These are phyloP conservation scores for Zaprionus obscuricornis DNA, from an alignment of 2,888 invertebrate species.

Conservation along the genomic window DNA sequence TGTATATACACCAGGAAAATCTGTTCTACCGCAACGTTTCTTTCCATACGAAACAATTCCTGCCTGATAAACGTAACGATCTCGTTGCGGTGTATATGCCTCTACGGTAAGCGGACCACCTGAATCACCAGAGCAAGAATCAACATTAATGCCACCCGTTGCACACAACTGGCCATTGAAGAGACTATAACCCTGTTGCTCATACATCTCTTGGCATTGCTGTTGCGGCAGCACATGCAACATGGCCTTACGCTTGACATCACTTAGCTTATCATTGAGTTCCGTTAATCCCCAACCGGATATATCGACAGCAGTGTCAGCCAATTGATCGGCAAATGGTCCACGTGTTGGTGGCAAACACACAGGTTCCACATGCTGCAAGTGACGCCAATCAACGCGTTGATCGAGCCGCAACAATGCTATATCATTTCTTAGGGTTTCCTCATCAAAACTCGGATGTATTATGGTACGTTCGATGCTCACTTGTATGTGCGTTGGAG, in stretches of 20 bases:
- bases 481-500: conserved; percentile 85
- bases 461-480: conserved; percentile 86
- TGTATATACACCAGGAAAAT: conserved; percentile 56
- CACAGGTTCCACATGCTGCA: conserved; percentile 84
- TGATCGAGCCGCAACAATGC: conserved; percentile 86
- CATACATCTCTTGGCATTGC: conserved; percentile 13
- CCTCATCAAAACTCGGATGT: conserved; percentile 85
- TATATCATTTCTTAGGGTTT: conserved; percentile 85
- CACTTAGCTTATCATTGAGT: conserved; percentile 16
- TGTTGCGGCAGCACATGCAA: conserved; percentile 33
- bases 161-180: conserved; percentile 53
- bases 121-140: conserved; percentile 86
- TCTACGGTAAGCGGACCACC: conserved; percentile 85
- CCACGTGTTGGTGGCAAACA: conserved; percentile 84
- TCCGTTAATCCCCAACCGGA: conserved; percentile 87
- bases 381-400: conserved; percentile 83
- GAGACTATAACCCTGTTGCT: not conserved
- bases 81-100: conserved; percentile 10
- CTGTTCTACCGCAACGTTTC: conserved; percentile 30
- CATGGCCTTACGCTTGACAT: conserved; percentile 50
- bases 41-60: conserved; percentile 58
- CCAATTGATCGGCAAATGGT: conserved; percentile 57
- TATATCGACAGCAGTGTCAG: conserved; percentile 82
- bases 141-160: conserved; percentile 46
- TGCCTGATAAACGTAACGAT: conserved; percentile 49